These are phyloP conservation scores for Melinaea menophilus DNA, from an alignment of 2,888 invertebrate species.

Conservation along the genomic window DNA sequence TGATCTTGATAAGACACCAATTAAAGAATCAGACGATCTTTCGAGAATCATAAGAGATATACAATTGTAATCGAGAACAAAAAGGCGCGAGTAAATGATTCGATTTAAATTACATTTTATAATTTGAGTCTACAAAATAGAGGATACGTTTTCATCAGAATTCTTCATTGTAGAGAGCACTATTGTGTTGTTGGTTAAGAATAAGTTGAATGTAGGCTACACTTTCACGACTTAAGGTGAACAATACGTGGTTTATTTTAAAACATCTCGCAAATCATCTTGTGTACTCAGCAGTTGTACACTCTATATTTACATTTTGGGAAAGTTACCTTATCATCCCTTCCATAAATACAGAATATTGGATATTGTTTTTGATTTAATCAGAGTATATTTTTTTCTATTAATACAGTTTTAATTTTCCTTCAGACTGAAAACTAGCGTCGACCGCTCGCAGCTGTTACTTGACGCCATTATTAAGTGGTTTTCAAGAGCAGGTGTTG, in stretches of 20 bases:
- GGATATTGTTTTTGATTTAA: not conserved
- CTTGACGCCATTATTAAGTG: slow-evolving; percentile 74
- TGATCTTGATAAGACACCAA: slow-evolving; percentile 43
- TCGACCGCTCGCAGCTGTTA: slow-evolving; percentile 59
- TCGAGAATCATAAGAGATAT: slow-evolving; percentile 48
- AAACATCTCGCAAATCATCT: too few relatives aligned
- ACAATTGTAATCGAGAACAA: slow-evolving; percentile 62
- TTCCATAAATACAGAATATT: too few relatives aligned
- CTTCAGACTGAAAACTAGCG: slow-evolving; percentile 52
- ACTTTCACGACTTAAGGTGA: too few relatives aligned
- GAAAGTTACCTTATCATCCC: too few relatives aligned
- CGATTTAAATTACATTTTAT: slow-evolving; percentile 64
- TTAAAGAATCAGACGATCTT: slow-evolving; percentile 41
- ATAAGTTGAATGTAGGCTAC: too few relatives aligned
- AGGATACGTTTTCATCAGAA: slow-evolving; percentile 52
- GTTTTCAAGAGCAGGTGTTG: slow-evolving; percentile 76
- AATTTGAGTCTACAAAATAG: slow-evolving; percentile 63
- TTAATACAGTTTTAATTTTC: slow-evolving; percentile 67
- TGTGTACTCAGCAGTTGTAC: too few relatives aligned
- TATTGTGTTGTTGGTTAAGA: too few relatives aligned
- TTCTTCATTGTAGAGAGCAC: slow-evolving; percentile 31
- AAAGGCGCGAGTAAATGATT: slow-evolving; percentile 68
- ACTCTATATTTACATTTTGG: too few relatives aligned
- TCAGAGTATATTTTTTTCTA: slow-evolving; percentile 30
- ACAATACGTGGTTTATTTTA: too few relatives aligned